Percentiles rank a stretch among this genome's conserved stretches.
Conservation (phyloP, 2,888 invertebrate genomes). For the Drymonia ruficornis region DNA sequence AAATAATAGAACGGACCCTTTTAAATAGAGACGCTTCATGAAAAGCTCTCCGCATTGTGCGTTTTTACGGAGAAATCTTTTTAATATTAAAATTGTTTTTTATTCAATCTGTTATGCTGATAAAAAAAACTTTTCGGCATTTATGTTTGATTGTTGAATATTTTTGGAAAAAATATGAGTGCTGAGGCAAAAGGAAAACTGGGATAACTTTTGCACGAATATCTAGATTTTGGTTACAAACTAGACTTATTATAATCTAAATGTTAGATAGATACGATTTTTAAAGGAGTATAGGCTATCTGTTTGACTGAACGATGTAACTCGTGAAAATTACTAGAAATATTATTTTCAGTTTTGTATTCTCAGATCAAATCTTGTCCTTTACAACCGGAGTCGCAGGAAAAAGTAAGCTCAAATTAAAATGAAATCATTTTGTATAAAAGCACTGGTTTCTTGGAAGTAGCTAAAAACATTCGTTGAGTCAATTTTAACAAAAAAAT, state of each 20-base stretch:
- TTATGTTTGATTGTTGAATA: not conserved
- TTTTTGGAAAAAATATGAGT: not conserved
- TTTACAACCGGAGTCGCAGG: too few species aligned
- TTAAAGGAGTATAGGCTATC: too few species aligned
- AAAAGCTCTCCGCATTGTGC: slow-evolving; percentile 36
- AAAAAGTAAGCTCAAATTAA: not conserved
- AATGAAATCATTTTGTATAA: not conserved
- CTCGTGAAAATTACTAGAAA: too few species aligned
- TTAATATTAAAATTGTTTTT: slow-evolving; percentile 35
- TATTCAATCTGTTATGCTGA: slow-evolving; percentile 25
- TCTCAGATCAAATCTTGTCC: too few species aligned
- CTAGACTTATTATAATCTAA: too few species aligned
- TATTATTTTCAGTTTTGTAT: too few species aligned
- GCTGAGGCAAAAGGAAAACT: too few species aligned
- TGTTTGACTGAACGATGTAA: too few species aligned
- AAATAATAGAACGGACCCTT: slow-evolving; percentile 52
- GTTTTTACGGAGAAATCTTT: slow-evolving; percentile 26
- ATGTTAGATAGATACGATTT: too few species aligned
- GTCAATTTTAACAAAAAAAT: not conserved
- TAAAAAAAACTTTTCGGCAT: not conserved
- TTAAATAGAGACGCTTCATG: slow-evolving; percentile 36
- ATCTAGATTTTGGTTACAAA: too few species aligned
- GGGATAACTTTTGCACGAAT: too few species aligned
- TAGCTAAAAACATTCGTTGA: not conserved
- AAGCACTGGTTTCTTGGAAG: not conserved